Evolutionary conservation across 2,888 invertebrate genomes (phyloP), one percentile per base, ranked within the genome.

Genomic region (Drosophila buzzatii): DNA sequence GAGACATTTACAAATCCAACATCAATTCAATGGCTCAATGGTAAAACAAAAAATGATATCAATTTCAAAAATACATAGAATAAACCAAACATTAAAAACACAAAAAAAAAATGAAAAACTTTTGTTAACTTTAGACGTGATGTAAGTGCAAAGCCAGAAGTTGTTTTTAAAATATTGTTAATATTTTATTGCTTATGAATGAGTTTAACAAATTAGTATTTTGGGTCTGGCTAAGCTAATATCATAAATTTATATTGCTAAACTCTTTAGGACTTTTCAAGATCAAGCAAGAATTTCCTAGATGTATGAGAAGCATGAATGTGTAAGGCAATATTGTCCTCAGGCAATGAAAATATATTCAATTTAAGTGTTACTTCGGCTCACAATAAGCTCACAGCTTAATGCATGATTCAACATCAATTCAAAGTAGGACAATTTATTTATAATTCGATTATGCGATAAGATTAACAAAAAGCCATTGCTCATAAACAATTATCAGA

Each of bases 31-130:
- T 70, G 79, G 64, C 71, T 71, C 74, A 70, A 69, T 58, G 85
- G 62, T 65, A 27, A 27, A 27, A 27, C n/a, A 55, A 51, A 20
- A 51, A 73, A 72, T 53, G 73, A 78, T 64, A 73, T 68, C 64
- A 73, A 60, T 62, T 66, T 14, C 41, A 76, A 77, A 78, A 73
- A 70, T 71, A 47, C 1, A 45, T 16, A 66, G 58, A 71, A 69
- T 77, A 74, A 71, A 77, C 79, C 70, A 77, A 78, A 71, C 49
- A 78, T 60, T 42, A 18, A 53, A 64, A 61, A 68, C 45, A 39
- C 52, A 31, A 52, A 49, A 64, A 49, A 64, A 14, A 8, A 20
- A 20, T 10, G 10, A 1, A 5, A 35, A 4, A 10, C 4, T 3
- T 35, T 16, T 39, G 14, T 39, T 0, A 16, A 39, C 33, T 33